These are phyloP conservation scores for Hoplostethus atlanticus DNA, from an alignment of 2,797 vertebrate species.

Conservation along the genomic window DNA sequence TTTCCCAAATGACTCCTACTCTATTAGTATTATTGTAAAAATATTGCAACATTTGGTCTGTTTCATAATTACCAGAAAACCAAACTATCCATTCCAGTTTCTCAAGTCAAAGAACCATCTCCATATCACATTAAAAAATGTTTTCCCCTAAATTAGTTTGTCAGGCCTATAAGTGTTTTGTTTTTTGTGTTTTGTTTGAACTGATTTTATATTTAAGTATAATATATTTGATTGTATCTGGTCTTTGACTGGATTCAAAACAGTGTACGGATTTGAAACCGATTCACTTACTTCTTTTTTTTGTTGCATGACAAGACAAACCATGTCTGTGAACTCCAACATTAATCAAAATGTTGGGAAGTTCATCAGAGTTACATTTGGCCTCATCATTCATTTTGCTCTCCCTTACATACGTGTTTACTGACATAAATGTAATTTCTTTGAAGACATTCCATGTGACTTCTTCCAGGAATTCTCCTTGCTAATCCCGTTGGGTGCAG, in stretches of 20 bases:
- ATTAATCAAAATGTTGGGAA: constrained; percentile 14
- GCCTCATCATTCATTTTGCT: background rate
- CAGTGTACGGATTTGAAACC: background rate
- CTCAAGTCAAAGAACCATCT: no score
- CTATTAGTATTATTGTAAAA: no score
- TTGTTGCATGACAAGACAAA: constrained; percentile 9
- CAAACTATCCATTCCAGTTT: no score
- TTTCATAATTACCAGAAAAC: no score
- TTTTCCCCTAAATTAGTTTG: no score
- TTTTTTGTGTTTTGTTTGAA: background rate
- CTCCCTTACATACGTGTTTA: constrained; percentile 1
- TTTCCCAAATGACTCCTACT: no score
- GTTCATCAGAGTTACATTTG: constrained; percentile 13
- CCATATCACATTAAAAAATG: no score
- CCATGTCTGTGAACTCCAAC: constrained; percentile 30
- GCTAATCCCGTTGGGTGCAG: constrained; percentile 71
- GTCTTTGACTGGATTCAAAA: constrained; percentile 25
- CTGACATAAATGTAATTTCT: constrained; percentile 36
- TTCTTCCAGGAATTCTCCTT: constrained; percentile 53
- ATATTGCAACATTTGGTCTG: no score
- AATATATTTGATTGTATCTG: constrained; percentile 21
- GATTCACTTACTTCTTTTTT: constrained; percentile 7
- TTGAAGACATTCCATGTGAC: constrained; percentile 48
- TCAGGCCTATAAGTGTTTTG: no score
- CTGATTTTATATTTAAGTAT: background rate